Conservation (phyloP, 2,113 vertebrate species). For the Ptilorrhoa leucosticta region DNA sequence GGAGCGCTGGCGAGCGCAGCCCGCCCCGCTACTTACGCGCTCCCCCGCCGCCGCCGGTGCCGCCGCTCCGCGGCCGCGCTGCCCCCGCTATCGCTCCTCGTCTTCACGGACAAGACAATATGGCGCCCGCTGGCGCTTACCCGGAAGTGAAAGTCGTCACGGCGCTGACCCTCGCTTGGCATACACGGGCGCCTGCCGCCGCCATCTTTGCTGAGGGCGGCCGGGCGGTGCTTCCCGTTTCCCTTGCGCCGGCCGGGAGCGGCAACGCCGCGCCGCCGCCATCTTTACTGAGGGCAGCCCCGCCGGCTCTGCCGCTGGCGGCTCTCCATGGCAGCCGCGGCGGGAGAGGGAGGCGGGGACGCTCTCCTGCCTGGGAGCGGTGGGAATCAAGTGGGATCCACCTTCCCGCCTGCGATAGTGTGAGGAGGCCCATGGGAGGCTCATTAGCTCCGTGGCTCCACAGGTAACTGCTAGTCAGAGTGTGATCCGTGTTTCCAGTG, state of each 20-base stretch:
- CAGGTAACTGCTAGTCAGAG: neutral
- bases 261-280: neutral
- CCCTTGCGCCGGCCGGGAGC: no score
- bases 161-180: neutral
- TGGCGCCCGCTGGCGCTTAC: slow-evolving; percentile 61
- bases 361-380: neutral
- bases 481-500: accelerated
- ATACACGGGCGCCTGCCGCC: neutral
- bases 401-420: accelerated
- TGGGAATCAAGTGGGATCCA: accelerated
- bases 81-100: slow-evolving; percentile 46
- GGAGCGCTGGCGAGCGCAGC: neutral
- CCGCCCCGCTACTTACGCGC: slow-evolving; percentile 25
- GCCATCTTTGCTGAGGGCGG: slow-evolving; percentile 59
- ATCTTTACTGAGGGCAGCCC: slow-evolving; percentile 1
- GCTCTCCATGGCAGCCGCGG: neutral
- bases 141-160: slow-evolving; percentile 66
- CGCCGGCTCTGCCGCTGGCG: accelerated
- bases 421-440: accelerated
- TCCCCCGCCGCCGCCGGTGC: slow-evolving; percentile 19
- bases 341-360: neutral
- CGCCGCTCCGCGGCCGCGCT: neutral
- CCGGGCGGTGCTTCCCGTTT: accelerated
- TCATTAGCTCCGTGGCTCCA: accelerated
- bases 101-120: slow-evolving; percentile 77